phyloP scores from a whole-genome alignment of 37 sponge, comb jelly and placozoan species.

The Hormiphora californensis region DNA sequence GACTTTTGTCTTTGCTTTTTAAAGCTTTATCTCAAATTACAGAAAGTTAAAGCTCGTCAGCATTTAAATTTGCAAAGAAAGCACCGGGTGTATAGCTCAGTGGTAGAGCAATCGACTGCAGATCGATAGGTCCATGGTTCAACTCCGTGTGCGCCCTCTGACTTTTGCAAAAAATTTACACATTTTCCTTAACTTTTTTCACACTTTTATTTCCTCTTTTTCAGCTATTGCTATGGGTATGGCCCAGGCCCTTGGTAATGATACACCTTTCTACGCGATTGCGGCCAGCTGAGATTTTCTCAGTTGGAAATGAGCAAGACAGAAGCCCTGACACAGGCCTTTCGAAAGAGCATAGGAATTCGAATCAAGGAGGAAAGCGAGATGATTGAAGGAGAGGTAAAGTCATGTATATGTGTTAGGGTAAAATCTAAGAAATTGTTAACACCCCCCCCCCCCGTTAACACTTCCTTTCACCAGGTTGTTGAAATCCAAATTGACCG shows the following conservation, averaged over 20 bases:
- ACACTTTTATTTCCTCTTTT: too few species aligned
- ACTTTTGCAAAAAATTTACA: too few species aligned
- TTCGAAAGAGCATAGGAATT: conserved; percentile 90
- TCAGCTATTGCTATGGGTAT: conserved; percentile 99
- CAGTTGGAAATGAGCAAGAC: conserved; percentile 95
- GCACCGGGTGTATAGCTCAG: too few species aligned
- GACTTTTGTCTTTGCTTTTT: not conserved
- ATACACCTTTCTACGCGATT: conserved; percentile 91
- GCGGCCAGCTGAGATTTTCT: conserved; percentile 91
- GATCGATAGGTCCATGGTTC: conserved; percentile 24
- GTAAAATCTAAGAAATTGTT: too few species aligned
- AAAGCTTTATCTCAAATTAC: too few species aligned
- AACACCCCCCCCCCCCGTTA: too few species aligned
- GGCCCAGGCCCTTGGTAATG: conserved; percentile 92
- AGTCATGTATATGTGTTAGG: too few species aligned
- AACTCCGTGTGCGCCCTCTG: conserved; percentile 28
- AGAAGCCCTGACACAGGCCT: conserved; percentile 91
- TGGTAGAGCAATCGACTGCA: not conserved
- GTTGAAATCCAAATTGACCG: conserved; percentile 94
- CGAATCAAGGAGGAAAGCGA: conserved; percentile 98
- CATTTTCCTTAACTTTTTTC: too few species aligned
- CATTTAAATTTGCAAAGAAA: too few species aligned
- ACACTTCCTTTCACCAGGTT: too few species aligned
- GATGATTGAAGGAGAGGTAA: conserved; percentile 95
- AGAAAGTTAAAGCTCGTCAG: too few species aligned